Conservation (phyloP, 2,113 vertebrate species). For the Phylloscopus trochilus region DNA sequence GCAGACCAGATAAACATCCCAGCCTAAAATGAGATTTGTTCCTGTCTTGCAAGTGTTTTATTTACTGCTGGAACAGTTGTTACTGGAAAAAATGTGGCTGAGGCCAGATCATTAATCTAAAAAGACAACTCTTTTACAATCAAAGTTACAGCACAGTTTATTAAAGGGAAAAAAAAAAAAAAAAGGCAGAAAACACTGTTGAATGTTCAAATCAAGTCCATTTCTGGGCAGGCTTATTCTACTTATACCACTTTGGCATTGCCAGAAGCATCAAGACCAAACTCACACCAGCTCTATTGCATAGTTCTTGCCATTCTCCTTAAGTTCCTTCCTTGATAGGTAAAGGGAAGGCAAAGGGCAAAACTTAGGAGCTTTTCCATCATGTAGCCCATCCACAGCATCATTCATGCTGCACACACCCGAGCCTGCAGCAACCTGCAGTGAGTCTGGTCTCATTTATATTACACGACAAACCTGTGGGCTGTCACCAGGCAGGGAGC, state of each 20-base stretch:
- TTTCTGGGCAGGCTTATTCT: background rate
- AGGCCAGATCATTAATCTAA: background rate
- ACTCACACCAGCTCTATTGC: background rate
- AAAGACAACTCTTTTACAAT: background rate
- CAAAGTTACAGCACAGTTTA: background rate
- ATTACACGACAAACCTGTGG: no score
- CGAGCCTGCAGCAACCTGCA: background rate
- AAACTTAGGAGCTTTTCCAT: background rate
- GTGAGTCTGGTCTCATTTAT: background rate
- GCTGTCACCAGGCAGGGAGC: background rate
- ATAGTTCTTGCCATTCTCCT: background rate
- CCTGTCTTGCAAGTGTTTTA: background rate
- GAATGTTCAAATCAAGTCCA: background rate
- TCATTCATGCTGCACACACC: background rate
- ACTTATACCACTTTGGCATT: background rate
- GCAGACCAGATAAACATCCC: background rate
- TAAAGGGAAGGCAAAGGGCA: background rate
- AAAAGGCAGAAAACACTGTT: background rate
- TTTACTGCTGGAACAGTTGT: conserved; percentile 30
- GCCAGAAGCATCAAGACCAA: background rate
- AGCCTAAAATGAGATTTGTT: background rate
- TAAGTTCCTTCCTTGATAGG: background rate
- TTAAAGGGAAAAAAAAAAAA: background rate
- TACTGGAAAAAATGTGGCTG: conserved; percentile 4
- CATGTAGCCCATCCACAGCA: background rate